Evolutionary conservation across 2,797 vertebrate genomes (phyloP).

Genomic region (Mallotus villosus): DNA sequence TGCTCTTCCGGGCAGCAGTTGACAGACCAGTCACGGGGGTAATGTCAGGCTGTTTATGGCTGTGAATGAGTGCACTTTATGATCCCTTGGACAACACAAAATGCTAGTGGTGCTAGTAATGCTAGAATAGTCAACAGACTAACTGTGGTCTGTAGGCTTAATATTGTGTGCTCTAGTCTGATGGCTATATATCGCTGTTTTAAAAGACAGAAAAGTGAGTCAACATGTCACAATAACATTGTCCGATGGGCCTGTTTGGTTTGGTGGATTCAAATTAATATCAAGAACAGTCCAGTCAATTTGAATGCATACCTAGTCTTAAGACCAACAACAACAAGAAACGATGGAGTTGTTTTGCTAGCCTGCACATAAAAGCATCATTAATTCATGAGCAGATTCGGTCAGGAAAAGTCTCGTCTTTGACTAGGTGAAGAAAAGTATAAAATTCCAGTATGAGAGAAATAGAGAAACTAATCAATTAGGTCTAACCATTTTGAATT

Average conservation of each 20-base stretch:
- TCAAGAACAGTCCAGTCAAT: background rate
- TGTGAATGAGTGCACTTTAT: background rate
- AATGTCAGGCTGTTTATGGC: too few species aligned
- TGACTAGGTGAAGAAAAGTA: background rate
- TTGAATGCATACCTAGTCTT: background rate
- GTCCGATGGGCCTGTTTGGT: background rate
- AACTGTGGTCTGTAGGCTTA: too few species aligned
- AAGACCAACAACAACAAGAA: background rate
- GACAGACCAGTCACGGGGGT: background rate
- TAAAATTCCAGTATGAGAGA: background rate
- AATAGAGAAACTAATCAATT: background rate
- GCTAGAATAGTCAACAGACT: too few species aligned
- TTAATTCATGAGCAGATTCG: background rate
- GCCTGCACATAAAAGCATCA: slow-evolving; percentile 2
- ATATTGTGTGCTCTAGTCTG: too few species aligned
- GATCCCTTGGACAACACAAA: too few species aligned
- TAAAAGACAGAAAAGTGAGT: background rate
- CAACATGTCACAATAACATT: background rate
- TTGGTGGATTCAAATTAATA: too few species aligned
- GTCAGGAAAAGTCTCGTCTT: slow-evolving; percentile 6
- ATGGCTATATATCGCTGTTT: too few species aligned
- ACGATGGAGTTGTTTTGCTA: background rate
- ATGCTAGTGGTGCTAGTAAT: too few species aligned
- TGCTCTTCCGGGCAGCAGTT: background rate
- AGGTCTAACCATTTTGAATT: background rate